These are phyloP conservation scores for Epicampocera succincta DNA, from an alignment of 2,888 invertebrate genomes.

Conservation along the genomic window DNA sequence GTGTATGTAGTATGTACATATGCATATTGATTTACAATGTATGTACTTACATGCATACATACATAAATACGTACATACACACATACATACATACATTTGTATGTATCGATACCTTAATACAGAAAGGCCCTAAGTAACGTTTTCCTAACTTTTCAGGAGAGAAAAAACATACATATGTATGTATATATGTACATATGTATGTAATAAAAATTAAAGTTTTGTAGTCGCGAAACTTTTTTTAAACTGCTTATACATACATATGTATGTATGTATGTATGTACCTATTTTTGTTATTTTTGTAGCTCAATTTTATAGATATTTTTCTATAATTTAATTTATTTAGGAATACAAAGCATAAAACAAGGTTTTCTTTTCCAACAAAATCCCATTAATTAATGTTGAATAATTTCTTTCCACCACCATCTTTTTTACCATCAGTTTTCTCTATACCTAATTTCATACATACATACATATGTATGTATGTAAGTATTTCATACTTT, in stretches of 20 bases:
- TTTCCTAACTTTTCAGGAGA: too few species aligned
- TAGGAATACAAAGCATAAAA: not conserved
- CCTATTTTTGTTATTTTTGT: not conserved
- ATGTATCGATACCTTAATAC: too few species aligned
- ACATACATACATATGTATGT: too few species aligned
- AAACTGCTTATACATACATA: not conserved
- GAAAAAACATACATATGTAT: too few species aligned
- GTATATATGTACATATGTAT: too few species aligned
- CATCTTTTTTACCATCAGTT: not conserved
- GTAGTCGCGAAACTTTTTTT: too few species aligned
- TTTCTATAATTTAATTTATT: too few species aligned
- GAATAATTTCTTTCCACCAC: slow-evolving; percentile 50
- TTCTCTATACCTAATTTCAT: too few species aligned
- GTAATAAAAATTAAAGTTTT: too few species aligned
- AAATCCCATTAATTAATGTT: slow-evolving; percentile 61
- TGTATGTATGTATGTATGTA: not conserved
- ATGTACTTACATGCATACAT: not conserved
- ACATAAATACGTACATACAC: not conserved
- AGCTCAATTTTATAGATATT: not conserved
- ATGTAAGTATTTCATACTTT: too few species aligned
- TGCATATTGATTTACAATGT: too few species aligned
- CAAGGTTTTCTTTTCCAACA: slow-evolving; percentile 29
- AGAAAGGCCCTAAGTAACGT: too few species aligned
- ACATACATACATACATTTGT: not conserved
- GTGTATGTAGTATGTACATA: not conserved